Evolutionary conservation across 2,888 invertebrate genomes (phyloP).

Genomic region (Tachina grossa): DNA sequence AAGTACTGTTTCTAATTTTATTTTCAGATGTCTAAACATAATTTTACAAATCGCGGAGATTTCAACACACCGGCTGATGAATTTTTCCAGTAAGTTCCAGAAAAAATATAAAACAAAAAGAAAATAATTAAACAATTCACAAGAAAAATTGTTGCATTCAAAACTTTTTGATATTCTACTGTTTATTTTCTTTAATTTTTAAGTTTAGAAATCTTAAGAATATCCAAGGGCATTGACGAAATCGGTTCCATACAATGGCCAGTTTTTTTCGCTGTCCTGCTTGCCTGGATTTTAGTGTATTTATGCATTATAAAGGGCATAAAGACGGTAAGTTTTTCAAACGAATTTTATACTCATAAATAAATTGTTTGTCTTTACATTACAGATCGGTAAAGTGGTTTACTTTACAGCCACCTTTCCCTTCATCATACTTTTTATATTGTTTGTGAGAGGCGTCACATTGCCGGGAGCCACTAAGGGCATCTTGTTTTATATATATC

Average conservation of each 20-base stretch:
- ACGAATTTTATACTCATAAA: background rate
- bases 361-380: background rate
- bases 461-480: constrained; percentile 91
- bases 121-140: background rate
- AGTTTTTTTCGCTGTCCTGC: constrained; percentile 88
- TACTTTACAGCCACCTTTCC: constrained; percentile 95
- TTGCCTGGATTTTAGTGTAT: constrained; percentile 92
- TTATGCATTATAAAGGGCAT: constrained; percentile 94
- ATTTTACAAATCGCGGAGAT: constrained; percentile 72
- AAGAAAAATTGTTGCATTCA: background rate
- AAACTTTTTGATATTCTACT: background rate
- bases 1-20: background rate
- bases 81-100: constrained; percentile 89
- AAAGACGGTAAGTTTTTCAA: constrained; percentile 84
- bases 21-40: constrained; percentile 72
- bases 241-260: constrained; percentile 92
- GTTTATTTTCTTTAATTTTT: constrained; percentile 62
- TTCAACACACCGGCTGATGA: constrained; percentile 89
- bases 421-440: constrained; percentile 87
- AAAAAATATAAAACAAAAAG: no score
- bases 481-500: constrained; percentile 89
- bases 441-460: constrained; percentile 90
- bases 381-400: constrained; percentile 84
- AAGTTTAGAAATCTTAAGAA: constrained; percentile 90
- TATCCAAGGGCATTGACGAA: constrained; percentile 89